Base-by-base conservation (phyloP, 2,797 vertebrate species). In the Acrocephalus scirpaceus region DNA sequence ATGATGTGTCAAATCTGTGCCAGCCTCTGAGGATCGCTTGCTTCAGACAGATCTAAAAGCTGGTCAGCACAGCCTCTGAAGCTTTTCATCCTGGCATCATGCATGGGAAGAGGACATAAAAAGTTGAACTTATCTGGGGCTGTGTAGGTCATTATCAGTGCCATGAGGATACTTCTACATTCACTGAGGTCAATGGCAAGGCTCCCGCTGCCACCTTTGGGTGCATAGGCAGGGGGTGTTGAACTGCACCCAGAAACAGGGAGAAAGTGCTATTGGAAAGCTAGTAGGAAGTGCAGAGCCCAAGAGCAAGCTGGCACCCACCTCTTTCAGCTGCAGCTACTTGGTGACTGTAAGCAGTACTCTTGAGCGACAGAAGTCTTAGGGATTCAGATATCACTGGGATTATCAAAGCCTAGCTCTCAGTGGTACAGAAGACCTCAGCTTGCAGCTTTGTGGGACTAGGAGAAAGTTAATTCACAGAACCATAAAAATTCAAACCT, bases 401-500 rank as follows among this genome's bases (percentile, higher is more conserved):
- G 38, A 65, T 74, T 92, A 90, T 88, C 86, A 95, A 96, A 94
- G 67, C 50, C 64, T 57, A 36, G 2, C 36, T 86, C 42, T 79
- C 30, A 27, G 56, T 5, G 5, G 45, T 79, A 76, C 44, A 72
- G 53, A 94, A 88, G 54, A 90, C 34, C 51, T 90, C 84, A 92
- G 72, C 27, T 87, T 71, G 74, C 64, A 74, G 40, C 25, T 94
- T 90, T 86, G 76, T 90, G 83, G 56, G 18, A 54, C 67, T 82
- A 58, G 57, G 25, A 92, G 62, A 38, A 76, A 76, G 54, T 62
- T 88, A 82, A 66, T 88, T 87, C 88, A 77, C 42, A 75, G 56
- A 71, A 87, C 20, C 58, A 84, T 75, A 71, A 90, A 92, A 88
- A 90, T 88, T 82, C 86, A 92, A 77, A 82, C 69, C 38, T 76